phyloP scores from a whole-genome alignment of 2,888 invertebrate species.

The Noctua fimbriata region DNA sequence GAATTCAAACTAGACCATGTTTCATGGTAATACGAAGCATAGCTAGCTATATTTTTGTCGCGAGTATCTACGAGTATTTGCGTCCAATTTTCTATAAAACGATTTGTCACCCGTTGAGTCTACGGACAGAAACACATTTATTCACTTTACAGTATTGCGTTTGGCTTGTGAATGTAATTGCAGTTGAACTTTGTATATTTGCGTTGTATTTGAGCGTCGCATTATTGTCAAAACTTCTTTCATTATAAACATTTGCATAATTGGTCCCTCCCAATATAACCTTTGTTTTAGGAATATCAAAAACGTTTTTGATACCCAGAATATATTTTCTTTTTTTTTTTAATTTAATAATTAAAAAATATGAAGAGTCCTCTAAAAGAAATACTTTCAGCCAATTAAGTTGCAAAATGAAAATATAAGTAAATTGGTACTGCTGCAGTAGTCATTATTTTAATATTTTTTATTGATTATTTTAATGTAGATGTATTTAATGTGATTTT shows the following conservation, averaged over 20 bases:
- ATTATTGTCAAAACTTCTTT: neutral
- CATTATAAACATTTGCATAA: neutral
- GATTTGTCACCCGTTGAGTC: slow-evolving; percentile 70
- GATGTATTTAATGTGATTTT: too few relatives aligned
- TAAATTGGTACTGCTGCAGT: neutral
- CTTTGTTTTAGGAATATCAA: neutral
- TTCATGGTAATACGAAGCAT: slow-evolving; percentile 16
- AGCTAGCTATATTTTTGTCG: neutral
- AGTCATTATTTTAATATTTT: too few relatives aligned
- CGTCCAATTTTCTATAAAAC: slow-evolving; percentile 70
- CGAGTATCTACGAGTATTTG: slow-evolving; percentile 56
- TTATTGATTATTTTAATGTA: too few relatives aligned
- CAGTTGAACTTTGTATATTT: slow-evolving; percentile 4
- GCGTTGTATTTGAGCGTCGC: neutral
- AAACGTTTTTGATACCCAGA: neutral
- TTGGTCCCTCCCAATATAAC: neutral
- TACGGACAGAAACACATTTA: slow-evolving; percentile 72
- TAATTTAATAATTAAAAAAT: neutral
- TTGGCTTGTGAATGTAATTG: slow-evolving; percentile 39
- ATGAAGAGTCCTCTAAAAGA: neutral
- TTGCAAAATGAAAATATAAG: neutral
- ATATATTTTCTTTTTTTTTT: too few relatives aligned
- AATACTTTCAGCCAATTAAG: neutral
- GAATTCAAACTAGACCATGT: neutral
- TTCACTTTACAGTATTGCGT: slow-evolving; percentile 67